phyloP scores from a whole-genome alignment of 92 coral and sea anemone genomes.

The Palythoa heliodiscus region DNA sequence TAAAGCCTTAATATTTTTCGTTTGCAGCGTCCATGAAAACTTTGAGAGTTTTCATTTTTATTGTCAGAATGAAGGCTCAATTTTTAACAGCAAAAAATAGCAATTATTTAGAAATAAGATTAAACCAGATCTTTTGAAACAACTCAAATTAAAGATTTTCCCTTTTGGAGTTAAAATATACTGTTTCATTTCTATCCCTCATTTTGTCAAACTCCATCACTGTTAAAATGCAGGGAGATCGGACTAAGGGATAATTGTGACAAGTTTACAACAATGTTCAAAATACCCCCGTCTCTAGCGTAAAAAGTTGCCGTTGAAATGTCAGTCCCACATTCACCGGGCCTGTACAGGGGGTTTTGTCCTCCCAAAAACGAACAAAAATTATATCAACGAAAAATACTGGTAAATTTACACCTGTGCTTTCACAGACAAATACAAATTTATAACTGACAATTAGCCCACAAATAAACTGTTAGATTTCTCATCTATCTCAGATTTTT shows the following conservation, averaged over 20 bases:
- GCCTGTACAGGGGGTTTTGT: background rate
- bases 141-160: background rate
- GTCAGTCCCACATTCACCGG: background rate
- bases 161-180: background rate
- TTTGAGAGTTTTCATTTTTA: background rate
- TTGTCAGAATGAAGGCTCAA: background rate
- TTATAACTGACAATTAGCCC: conserved; percentile 6
- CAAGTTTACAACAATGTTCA: too few species aligned
- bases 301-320: background rate
- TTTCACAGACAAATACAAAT: conserved; percentile 31
- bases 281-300: background rate
- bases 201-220: background rate
- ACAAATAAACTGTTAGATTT: conserved; percentile 23
- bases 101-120: background rate
- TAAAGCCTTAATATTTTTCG: background rate
- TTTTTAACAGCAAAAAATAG: background rate
- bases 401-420: conserved; percentile 32
- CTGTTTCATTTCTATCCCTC: background rate
- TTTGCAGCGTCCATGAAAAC: background rate
- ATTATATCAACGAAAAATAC: background rate
- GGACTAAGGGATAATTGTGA: too few species aligned
- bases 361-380: background rate
- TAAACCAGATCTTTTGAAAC: background rate
- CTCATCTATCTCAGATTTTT: conserved; percentile 10
- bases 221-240: background rate